Evolutionary conservation across 2,888 invertebrate genomes (phyloP).

Genomic region (Fragum fragum): DNA sequence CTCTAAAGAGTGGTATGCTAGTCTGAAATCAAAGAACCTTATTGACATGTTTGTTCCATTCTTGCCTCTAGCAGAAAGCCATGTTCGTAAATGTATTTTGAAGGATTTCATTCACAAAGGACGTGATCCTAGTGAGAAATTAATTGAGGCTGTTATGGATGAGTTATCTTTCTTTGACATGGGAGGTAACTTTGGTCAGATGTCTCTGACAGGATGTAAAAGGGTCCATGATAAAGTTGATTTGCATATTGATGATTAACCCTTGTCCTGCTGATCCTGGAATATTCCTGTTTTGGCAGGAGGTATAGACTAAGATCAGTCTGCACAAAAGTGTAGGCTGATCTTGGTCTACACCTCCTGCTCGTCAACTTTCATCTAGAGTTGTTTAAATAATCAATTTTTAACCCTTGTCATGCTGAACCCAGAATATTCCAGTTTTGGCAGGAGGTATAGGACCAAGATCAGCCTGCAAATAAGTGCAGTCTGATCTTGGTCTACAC

Average conservation of each 20-base stretch:
- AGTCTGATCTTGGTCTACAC: too few species aligned
- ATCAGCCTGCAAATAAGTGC: too few species aligned
- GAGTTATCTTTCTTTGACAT: conserved; percentile 78
- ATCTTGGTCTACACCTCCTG: too few species aligned
- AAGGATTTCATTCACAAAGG: conserved; percentile 74
- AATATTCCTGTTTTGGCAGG: too few species aligned
- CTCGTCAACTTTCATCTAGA: too few species aligned
- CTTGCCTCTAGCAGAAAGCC: conserved; percentile 79
- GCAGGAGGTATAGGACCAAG: too few species aligned
- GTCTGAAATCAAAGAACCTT: conserved; percentile 59
- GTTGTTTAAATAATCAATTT: too few species aligned
- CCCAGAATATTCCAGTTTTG: too few species aligned
- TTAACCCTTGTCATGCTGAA: too few species aligned
- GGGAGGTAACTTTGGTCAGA: conserved; percentile 63
- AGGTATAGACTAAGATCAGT: too few species aligned
- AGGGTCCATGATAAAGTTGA: conserved; percentile 82
- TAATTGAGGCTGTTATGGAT: conserved; percentile 70
- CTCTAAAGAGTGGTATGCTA: conserved; percentile 73
- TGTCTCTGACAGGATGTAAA: conserved; percentile 82
- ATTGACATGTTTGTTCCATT: conserved; percentile 81
- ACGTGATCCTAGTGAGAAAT: conserved; percentile 61
- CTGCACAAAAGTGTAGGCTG: too few species aligned
- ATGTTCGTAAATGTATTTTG: conserved; percentile 80
- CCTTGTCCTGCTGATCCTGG: too few species aligned
- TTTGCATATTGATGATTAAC: conserved; percentile 65